Conservation (phyloP, 1,140 invertebrate species). For the Papilio xuthus region DNA sequence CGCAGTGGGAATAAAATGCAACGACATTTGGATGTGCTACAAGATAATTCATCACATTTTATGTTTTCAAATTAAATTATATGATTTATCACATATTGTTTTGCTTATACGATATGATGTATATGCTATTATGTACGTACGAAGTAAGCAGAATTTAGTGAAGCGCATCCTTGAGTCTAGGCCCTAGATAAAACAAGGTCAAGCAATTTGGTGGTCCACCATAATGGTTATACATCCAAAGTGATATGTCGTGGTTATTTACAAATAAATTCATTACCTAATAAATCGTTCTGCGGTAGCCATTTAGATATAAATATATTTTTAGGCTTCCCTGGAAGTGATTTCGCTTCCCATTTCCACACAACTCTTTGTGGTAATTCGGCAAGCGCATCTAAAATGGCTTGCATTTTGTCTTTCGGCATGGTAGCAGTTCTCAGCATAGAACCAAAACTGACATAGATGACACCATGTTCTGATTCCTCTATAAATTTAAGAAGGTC, state of each 20-base stretch:
- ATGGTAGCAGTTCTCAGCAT: conserved; percentile 83
- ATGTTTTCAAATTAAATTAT: no score
- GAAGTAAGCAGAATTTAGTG: no score
- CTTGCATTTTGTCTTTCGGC: conserved; percentile 81
- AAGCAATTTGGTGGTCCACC: not conserved
- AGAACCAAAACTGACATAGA: conserved; percentile 88
- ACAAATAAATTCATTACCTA: conserved; percentile 78
- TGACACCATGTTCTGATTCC: conserved; percentile 85
- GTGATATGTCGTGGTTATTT: conserved; percentile 6
- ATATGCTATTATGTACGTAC: not conserved
- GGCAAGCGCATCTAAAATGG: conserved; percentile 83
- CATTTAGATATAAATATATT: conserved; percentile 86
- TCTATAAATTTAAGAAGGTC: conserved; percentile 85
- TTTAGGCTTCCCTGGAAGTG: conserved; percentile 80
- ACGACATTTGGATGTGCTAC: conserved; percentile 85
- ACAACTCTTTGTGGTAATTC: conserved; percentile 84
- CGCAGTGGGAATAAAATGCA: conserved; percentile 88
- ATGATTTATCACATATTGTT: no score
- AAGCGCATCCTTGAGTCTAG: no score
- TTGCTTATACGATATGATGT: no score
- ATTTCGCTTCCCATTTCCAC: conserved; percentile 87
- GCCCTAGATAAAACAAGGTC: not conserved
- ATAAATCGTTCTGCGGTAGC: conserved; percentile 86
- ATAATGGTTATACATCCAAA: not conserved
- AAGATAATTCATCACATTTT: no score